Evolutionary conservation across 1,140 invertebrate species (phyloP), one percentile per base, ranked within the genome.

Genomic region (Penaeus chinensis): DNA sequence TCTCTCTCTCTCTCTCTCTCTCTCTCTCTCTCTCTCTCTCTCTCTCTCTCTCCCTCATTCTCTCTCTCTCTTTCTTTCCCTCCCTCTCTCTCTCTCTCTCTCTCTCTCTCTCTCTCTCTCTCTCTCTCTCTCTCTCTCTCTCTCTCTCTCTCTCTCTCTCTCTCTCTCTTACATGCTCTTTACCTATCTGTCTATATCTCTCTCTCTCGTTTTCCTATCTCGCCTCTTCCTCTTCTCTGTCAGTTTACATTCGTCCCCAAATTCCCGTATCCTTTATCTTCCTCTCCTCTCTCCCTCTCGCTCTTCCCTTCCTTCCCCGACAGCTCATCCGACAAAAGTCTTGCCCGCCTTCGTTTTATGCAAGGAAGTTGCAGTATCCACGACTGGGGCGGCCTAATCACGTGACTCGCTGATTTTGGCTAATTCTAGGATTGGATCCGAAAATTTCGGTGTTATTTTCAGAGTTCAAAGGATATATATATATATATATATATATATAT

Each of bases 401-500:
- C 54, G 54, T 54, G 54, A 54, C 54, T 54, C 66, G 20, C 32
- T n/a, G 66, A 18, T n/a, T n/a, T 20, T 71, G 66, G n/a, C 32
- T 20, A n/a, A 71, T 71, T n/a, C 66, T 2, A 54, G 16, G 54
- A 54, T 54, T 54, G 7, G 16, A 54, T 54, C 54, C 16, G 54
- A 11, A 54, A 54, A 54, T 54, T 54, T 54, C 54, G 54, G 54
- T 10, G 22, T 71, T 8, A 71, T 71, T 32, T n/a, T n/a, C 66
- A 71, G 16, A 13, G n/a, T 20, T 71, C 22, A 13, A n/a, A n/a
- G n/a, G 11, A n/a, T 2, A 32, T 71, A 20, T 71, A 0, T 71
- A 71, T 71, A 71, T 71, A 16, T 71, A 71, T 71, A 71, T 71
- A 71, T 71, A 71, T 71, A n/a, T 71, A 71, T 71, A n/a, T 71